Evolutionary conservation across 2,888 invertebrate species (phyloP).

Genomic region (Ptilodon capucinus): DNA sequence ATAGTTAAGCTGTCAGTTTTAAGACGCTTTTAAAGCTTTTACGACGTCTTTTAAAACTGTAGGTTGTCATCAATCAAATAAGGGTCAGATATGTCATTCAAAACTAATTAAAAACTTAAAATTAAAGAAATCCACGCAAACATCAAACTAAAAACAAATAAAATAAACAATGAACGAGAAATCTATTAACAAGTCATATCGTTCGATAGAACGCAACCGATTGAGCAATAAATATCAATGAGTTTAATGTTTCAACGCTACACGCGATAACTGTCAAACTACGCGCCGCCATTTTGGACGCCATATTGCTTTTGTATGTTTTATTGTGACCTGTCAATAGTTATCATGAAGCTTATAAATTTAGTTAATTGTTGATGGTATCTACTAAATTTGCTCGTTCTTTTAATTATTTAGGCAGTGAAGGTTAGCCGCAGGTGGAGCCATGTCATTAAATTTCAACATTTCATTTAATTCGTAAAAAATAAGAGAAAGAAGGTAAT

Average conservation of each 20-base stretch:
- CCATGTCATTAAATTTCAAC: too few relatives aligned
- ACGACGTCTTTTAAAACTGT: too few relatives aligned
- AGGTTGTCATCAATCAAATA: neutral
- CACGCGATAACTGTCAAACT: constrained; percentile 78
- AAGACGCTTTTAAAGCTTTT: too few relatives aligned
- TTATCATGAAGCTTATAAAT: constrained; percentile 44
- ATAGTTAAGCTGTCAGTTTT: too few relatives aligned
- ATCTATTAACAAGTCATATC: constrained; percentile 73
- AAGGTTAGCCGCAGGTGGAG: too few relatives aligned
- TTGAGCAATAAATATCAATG: constrained; percentile 82
- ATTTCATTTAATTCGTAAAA: too few relatives aligned
- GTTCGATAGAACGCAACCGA: constrained; percentile 59
- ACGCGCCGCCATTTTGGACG: constrained; percentile 71
- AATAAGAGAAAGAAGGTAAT: too few relatives aligned
- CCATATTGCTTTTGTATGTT: constrained; percentile 76
- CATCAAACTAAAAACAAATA: constrained; percentile 44
- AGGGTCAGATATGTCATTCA: neutral
- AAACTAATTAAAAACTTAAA: constrained; percentile 10
- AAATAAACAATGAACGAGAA: constrained; percentile 69
- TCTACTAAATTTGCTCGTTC: too few relatives aligned
- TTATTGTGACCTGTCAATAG: constrained; percentile 70
- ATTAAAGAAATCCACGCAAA: constrained; percentile 26
- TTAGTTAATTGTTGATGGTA: too few relatives aligned
- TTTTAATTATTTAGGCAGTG: too few relatives aligned
- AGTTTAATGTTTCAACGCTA: constrained; percentile 78